Base-by-base conservation (phyloP, 2,113 vertebrate species). In the Sphaerodactylus townsendi region DNA sequence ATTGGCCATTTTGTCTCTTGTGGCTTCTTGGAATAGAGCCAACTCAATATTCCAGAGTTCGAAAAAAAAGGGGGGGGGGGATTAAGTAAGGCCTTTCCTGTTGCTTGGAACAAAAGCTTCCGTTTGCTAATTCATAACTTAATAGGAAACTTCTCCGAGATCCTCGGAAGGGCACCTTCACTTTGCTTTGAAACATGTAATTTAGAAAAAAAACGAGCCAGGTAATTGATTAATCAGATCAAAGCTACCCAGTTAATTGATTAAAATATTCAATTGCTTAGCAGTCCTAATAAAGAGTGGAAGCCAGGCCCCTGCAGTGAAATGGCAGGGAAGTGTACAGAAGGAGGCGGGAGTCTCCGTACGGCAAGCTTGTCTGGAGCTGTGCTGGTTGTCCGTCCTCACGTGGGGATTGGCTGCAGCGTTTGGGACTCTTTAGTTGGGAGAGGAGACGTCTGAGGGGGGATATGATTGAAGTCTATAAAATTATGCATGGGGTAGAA, bases 241-340 rank as follows among this genome's bases (percentile, higher is more conserved):
- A 83, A 48, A 48, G 72, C 72, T 33, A 25, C 37, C 62, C 44
- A 13, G 62, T 66, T 79, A 79, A 79, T 79, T 65, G 71, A 83
- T 75, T 83, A 75, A 83, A 74, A 50, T 50, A 39, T 66, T 65
- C 75, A 65, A 83, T 75, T 66, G 73, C 14, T 50, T 59, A 62
- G 81, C 71, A 65, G 56, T 6, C 44, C 9, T 19, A 75, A 64
- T 50, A 21, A 53, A 75, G 46, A 81, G 50, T 28, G 33, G 48
- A 66, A 65, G 28, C 13, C 44, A 7, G 33, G 44, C 66, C 81
- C 19, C 10, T 35, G 33, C 71, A 37, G 62, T 23, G 35, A 41
- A 41, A 44, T 28, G 72, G 7, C 59, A 37, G 79, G 33, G 25
- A 8, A 70, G 35, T 7, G 23, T 30, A 37, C 33, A 2, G 35